Evolutionary conservation across 1,140 invertebrate genomes (phyloP).

Genomic region (Diploscapter pachys): DNA sequence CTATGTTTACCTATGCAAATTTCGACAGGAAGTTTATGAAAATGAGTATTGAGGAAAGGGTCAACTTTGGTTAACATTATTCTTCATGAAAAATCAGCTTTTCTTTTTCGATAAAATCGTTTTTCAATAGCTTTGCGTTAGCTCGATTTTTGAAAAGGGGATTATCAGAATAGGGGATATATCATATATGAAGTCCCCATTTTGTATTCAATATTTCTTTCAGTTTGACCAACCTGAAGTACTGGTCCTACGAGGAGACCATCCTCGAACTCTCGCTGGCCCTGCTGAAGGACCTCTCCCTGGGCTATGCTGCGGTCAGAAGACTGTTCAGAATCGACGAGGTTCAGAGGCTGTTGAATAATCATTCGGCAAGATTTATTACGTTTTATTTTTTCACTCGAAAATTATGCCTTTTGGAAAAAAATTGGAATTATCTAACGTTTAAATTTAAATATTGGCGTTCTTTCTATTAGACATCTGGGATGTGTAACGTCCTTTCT

Average conservation of each 20-base stretch:
- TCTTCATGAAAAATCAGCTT: too few relatives aligned
- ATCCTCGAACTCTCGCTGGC: conserved; percentile 88
- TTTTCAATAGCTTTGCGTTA: neutral
- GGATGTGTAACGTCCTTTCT: too few relatives aligned
- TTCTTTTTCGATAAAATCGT: conserved; percentile 59
- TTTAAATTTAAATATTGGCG: too few relatives aligned
- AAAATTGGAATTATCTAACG: too few relatives aligned
- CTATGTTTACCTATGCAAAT: too few relatives aligned
- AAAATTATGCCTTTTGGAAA: conserved; percentile 69
- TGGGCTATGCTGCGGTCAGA: conserved; percentile 90
- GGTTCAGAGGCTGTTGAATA: conserved; percentile 93
- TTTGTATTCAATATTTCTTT: conserved; percentile 59
- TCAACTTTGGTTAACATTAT: too few relatives aligned
- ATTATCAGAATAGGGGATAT: too few relatives aligned
- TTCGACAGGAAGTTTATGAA: too few relatives aligned
- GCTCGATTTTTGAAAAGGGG: neutral
- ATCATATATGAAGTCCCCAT: conserved; percentile 20
- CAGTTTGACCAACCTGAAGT: conserved; percentile 97
- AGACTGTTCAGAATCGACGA: conserved; percentile 95
- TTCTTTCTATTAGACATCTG: too few relatives aligned
- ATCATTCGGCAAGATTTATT: conserved; percentile 75
- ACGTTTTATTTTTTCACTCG: neutral
- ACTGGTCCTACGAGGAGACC: conserved; percentile 89
- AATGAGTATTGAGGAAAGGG: too few relatives aligned
- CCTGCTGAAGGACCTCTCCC: conserved; percentile 87